phyloP scores from a whole-genome alignment of 2,113 vertebrate genomes.

The Regulus satrapa region DNA sequence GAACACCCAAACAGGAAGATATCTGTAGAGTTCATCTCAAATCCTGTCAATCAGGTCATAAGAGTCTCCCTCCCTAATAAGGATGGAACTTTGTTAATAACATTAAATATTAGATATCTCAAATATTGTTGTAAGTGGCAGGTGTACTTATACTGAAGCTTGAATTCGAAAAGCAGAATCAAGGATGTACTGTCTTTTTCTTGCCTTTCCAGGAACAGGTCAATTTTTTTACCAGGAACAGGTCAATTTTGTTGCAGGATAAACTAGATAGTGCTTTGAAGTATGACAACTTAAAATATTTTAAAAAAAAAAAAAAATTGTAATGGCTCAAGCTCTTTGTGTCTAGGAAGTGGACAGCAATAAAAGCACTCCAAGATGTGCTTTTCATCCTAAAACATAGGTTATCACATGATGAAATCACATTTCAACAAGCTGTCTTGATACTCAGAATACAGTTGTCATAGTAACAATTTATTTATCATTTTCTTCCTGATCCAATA shows the following conservation, averaged over 20 bases:
- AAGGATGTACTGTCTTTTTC: neutral
- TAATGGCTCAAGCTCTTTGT: neutral
- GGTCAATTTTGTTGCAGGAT: neutral
- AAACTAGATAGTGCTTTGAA: neutral
- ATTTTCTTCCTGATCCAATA: neutral
- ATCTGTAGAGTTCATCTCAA: neutral
- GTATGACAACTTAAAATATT: neutral
- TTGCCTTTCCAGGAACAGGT: neutral
- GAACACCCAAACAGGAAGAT: neutral
- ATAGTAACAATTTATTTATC: neutral
- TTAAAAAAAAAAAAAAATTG: neutral
- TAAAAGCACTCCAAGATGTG: neutral
- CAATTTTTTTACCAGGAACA: neutral
- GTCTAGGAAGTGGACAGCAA: neutral
- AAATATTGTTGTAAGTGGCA: neutral
- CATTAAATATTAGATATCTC: neutral
- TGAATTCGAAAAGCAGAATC: neutral
- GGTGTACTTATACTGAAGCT: neutral
- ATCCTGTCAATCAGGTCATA: neutral
- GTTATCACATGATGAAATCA: neutral
- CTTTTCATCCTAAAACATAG: neutral
- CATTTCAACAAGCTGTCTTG: neutral
- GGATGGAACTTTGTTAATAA: neutral
- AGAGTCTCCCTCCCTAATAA: neutral
- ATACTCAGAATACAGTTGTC: neutral